Percentiles rank a stretch among this genome's conserved stretches.
Evolutionary conservation across 1,140 invertebrate genomes (phyloP).

Genomic region (Mylabris phalerata): DNA sequence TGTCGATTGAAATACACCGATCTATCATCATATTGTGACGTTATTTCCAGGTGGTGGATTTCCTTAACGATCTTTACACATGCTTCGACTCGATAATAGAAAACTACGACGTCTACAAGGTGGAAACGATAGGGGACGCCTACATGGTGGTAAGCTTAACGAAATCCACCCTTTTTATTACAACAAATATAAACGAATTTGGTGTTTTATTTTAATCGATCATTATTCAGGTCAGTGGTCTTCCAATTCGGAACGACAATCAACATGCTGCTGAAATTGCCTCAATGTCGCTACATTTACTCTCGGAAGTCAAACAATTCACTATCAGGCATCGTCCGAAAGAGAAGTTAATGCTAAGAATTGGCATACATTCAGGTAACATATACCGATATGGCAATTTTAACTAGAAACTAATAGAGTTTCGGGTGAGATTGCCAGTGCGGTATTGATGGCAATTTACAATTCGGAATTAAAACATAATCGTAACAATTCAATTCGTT

Average conservation of each 20-base stretch:
- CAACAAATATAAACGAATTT: too few species aligned
- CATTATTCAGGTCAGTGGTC: slow-evolving; percentile 62
- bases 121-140: slow-evolving; percentile 86
- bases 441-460: background rate
- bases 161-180: too few species aligned
- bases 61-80: slow-evolving; percentile 87
- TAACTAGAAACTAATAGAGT: too few species aligned
- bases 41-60: slow-evolving; percentile 72
- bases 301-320: slow-evolving; percentile 77
- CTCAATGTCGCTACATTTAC: slow-evolving; percentile 81
- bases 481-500: too few species aligned
- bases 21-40: slow-evolving; percentile 1
- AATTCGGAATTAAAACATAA: too few species aligned
- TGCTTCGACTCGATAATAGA: slow-evolving; percentile 88
- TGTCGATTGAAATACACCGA: background rate
- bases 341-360: slow-evolving; percentile 77
- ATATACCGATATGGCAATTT: too few species aligned
- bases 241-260: slow-evolving; percentile 69
- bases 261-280: slow-evolving; percentile 89
- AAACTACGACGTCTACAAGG: slow-evolving; percentile 90
- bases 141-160: slow-evolving; percentile 74
- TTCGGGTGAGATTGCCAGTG: too few species aligned
- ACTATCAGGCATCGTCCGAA: slow-evolving; percentile 79
- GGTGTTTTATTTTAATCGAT: too few species aligned
- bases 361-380: slow-evolving; percentile 85